Percentiles rank a stretch among this genome's conserved stretches.
phyloP scores from a whole-genome alignment of 2,888 invertebrate genomes.

The Eretmocerus hayati region DNA sequence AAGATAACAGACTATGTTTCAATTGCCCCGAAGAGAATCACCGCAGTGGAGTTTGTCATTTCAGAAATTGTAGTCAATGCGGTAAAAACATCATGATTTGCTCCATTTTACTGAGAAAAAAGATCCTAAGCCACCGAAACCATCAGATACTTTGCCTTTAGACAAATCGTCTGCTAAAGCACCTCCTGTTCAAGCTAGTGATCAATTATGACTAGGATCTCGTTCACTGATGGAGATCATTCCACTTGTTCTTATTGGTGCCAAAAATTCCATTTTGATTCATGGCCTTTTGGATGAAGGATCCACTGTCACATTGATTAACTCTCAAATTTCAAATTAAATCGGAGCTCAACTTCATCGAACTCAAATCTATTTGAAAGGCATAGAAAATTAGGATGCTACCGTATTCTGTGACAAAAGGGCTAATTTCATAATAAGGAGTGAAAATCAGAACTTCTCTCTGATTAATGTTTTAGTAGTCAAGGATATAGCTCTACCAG shows the following conservation, averaged over 20 bases:
- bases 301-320: neutral
- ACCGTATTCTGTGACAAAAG: neutral
- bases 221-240: neutral
- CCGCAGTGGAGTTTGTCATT: neutral
- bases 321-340: neutral
- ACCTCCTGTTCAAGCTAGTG: neutral
- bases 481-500: neutral
- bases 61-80: neutral
- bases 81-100: neutral
- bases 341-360: neutral
- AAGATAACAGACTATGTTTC: neutral
- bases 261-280: neutral
- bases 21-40: neutral
- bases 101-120: neutral
- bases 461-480: neutral
- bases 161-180: too few relatives aligned
- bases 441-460: neutral
- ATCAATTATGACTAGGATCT: neutral
- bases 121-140: neutral
- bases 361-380: neutral
- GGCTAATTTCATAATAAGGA: neutral
- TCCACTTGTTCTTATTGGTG: neutral
- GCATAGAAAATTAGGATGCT: neutral
- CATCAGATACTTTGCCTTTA: neutral
- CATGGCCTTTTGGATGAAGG: slow-evolving; percentile 1